Base-by-base conservation (phyloP, 2,113 vertebrate genomes). In the Ceyx cyanopectus region DNA sequence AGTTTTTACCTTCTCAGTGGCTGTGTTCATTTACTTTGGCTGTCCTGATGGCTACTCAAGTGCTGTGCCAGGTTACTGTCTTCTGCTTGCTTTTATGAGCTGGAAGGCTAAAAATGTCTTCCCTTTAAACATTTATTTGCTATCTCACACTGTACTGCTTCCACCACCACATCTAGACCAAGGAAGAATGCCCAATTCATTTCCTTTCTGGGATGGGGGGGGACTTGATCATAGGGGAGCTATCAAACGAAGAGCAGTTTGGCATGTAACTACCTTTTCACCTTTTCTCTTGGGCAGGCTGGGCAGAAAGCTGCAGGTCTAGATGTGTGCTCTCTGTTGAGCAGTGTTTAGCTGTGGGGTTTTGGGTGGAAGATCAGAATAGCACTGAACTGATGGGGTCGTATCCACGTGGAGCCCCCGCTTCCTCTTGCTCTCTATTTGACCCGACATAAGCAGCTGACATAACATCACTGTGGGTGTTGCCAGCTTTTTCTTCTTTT, bases 381-480 rank as follows among this genome's bases (percentile, higher is more conserved):
- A 9, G 24, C 57, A 40, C 29, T 1, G 3, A 10, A 9, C 18
- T 60, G 72, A n/a, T 20, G 30, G 66, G 54, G 37, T 46, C 4
- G 8, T 70, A 15, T 67, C 78, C 46, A 15, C 3, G 9, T 40
- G 48, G n/a, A 90, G 91, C 50, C 63, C 24, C n/a, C 73, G 62
- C 65, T 97, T 97, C 87, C 90, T 86, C 20, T 93, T 2, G 13
- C 41, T 87, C 93, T 94, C 23, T 27, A 10, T 82, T 88, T 97
- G 95, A 97, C 96, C 95, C 92, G 69, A 92, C 78, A 70, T 34
- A 65, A 90, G 56, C 81, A 94, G 87, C 85, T 94, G 94, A 86
- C 91, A 85, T 93, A 89, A 96, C 87, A 82, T 94, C 89, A 88
- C 85, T 0, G 7, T 87, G 92, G 77, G 85, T 62, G 69, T 94